Base-by-base conservation (phyloP, 2,797 vertebrate species). In the Lithobates sylvaticus region DNA sequence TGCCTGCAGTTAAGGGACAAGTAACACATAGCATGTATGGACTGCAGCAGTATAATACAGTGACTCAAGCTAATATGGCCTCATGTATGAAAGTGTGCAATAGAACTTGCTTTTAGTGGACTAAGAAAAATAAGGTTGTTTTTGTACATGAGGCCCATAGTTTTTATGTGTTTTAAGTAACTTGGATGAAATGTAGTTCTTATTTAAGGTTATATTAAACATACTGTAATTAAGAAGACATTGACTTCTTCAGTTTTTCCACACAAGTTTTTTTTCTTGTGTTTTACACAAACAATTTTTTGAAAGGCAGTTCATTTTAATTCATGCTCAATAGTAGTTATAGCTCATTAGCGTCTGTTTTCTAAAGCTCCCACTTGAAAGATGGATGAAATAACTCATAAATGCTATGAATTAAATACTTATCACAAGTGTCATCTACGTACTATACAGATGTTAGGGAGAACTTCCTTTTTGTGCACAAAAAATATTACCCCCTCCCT, bases 141-240 rank as follows among this genome's bases (percentile, higher is more conserved):
- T 67, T 67, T 67, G 27, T 67, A 29, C 26, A 67, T 10, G 10
- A 13, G 65, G 26, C 27, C 26, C 47, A 61, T 10, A 81, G 39
- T 58, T 54, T 81, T 72, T 61, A 72, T 54, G 42, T 70, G 50
- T 64, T 61, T 74, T n/a, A 81, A 71, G 68, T 34, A 36, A 26
- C 26, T 39, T 2, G 16, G 26, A 16, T 64, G 23, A 80, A 58
- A 29, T 58, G 15, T 81, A 36, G 36, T 36, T 67, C 8, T 67
- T 67, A 67, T 27, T 67, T 26, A 29, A 67, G 27, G 65, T 29
- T 67, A 29, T 67, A 67, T 67, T 67, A 67, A 29, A 67, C n/a
- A 67, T 67, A 67, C 27, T 26, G 26, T 67, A 27, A 67, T 67
- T 26, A 67, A 67, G 65, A 27, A 15, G 26, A 26, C 18, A 29